A percentile compares a stretch with the other conserved stretches of the same genome.
Conservation (phyloP, 2,888 invertebrate genomes). For the Capitulum mitella region DNA sequence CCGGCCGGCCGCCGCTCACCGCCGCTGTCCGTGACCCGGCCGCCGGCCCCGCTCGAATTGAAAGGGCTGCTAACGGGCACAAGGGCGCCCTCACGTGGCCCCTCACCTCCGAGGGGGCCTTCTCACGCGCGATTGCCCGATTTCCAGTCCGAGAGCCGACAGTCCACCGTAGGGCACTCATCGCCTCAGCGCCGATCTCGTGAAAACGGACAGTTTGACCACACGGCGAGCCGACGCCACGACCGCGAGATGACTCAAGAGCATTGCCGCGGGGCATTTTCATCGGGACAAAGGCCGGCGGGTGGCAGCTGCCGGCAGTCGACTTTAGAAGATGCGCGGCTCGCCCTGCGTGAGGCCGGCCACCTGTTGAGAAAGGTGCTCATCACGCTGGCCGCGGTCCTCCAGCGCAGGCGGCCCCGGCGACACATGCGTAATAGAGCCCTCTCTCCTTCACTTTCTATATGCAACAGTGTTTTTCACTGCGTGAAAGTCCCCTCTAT, state of each 20-base stretch:
- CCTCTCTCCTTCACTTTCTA: constrained; percentile 18
- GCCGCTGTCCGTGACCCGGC: neutral
- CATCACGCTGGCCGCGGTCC: neutral
- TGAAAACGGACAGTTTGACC: neutral
- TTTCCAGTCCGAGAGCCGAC: neutral
- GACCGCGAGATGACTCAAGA: no score
- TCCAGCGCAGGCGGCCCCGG: neutral
- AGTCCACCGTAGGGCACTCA: neutral
- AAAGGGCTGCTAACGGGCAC: constrained; percentile 7
- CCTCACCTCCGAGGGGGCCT: neutral
- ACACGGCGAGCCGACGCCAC: no score
- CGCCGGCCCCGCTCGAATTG: neutral
- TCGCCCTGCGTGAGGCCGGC: no score
- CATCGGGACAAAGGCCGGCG: neutral
- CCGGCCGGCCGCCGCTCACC: neutral
- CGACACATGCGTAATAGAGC: neutral
- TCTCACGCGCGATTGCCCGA: neutral
- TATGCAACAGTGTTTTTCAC: constrained; percentile 17
- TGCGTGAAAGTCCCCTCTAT: constrained; percentile 15
- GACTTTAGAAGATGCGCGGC: neutral
- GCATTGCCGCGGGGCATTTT: neutral
- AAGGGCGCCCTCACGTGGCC: neutral
- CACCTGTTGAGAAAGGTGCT: no score
- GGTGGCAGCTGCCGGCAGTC: neutral
- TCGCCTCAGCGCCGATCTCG: neutral